Conservation (phyloP, 2,113 vertebrate genomes). For the Pardalotus punctatus region DNA sequence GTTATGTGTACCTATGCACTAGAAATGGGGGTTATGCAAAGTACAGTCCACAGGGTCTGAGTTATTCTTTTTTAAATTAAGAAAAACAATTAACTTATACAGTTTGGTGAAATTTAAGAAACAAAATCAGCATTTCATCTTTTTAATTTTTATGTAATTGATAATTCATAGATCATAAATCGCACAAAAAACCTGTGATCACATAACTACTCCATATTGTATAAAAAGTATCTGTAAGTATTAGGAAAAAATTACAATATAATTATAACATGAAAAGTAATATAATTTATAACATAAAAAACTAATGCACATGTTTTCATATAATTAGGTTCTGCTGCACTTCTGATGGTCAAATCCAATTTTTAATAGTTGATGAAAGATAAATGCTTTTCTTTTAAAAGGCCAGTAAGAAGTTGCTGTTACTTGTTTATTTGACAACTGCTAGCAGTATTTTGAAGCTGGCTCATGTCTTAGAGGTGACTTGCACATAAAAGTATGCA, state of each 20-base stretch:
- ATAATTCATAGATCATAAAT: background rate
- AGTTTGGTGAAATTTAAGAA: too few species aligned
- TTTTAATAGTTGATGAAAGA: background rate
- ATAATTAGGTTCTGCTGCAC: background rate
- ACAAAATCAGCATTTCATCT: background rate
- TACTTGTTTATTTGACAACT: background rate
- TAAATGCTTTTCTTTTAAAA: background rate
- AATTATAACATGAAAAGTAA: background rate
- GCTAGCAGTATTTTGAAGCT: background rate
- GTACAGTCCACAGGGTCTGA: background rate
- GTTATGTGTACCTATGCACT: background rate
- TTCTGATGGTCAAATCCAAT: background rate
- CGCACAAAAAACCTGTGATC: accelerated
- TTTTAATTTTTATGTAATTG: background rate
- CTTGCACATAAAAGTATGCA: background rate
- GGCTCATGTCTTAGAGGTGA: background rate
- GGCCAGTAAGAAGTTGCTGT: background rate
- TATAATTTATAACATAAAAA: background rate
- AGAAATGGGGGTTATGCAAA: background rate
- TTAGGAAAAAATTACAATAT: background rate
- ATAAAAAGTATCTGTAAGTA: background rate
- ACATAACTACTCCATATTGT: background rate
- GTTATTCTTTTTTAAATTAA: background rate
- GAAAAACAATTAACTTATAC: background rate
- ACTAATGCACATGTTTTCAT: background rate